Conservation (phyloP, 2,797 vertebrate genomes). For the Sphenodon punctatus region DNA sequence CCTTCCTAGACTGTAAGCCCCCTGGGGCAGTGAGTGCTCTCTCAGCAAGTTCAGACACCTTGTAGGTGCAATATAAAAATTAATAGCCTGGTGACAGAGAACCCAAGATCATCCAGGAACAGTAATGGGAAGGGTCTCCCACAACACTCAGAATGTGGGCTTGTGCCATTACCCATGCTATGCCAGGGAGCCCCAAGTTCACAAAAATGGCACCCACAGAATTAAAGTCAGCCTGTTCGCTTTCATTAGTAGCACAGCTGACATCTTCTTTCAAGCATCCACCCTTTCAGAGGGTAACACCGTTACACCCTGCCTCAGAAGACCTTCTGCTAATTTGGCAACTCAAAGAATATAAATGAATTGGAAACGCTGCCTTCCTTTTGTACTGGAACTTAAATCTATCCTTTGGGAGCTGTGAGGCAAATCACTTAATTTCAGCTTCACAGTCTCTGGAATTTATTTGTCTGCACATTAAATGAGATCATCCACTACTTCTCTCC, state of each 20-base stretch:
- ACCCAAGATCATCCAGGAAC: too few relatives aligned
- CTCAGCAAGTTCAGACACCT: too few relatives aligned
- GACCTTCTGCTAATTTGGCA: constrained; percentile 40
- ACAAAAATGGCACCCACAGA: too few relatives aligned
- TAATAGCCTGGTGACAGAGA: too few relatives aligned
- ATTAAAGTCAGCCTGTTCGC: not conserved
- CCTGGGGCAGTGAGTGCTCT: too few relatives aligned
- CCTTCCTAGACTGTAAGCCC: too few relatives aligned
- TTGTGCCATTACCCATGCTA: too few relatives aligned
- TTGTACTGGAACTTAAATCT: constrained; percentile 31
- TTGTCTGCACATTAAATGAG: constrained; percentile 58
- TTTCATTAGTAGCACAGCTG: not conserved
- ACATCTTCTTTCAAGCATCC: not conserved
- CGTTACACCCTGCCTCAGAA: constrained; percentile 28
- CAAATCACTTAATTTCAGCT: constrained; percentile 61
- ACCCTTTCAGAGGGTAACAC: constrained; percentile 4
- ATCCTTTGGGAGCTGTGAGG: constrained; percentile 42
- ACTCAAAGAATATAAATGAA: constrained; percentile 52
- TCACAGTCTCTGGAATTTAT: constrained; percentile 33
- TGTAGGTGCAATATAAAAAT: too few relatives aligned
- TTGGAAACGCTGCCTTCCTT: constrained; percentile 42
- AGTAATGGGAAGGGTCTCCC: too few relatives aligned
- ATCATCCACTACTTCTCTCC: constrained; percentile 24
- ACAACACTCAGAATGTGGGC: too few relatives aligned
- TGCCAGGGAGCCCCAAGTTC: too few relatives aligned